phyloP scores from a whole-genome alignment of 1,140 invertebrate species.

The Nebria ingens region DNA sequence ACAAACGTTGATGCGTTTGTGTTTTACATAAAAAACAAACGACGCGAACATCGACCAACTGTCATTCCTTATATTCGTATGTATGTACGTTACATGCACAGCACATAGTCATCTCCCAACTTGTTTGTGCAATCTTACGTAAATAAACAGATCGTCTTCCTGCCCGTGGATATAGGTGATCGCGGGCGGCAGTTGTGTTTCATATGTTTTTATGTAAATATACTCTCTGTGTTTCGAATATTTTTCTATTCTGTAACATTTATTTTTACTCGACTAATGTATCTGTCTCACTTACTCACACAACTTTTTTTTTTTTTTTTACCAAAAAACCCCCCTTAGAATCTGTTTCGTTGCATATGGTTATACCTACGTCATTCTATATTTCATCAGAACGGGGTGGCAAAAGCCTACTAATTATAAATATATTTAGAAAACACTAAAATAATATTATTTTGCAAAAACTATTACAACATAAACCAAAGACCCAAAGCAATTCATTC shows the following conservation, averaged over 20 bases:
- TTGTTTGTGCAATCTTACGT: conserved; percentile 6
- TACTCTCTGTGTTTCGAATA: conserved; percentile 5
- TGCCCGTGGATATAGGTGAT: not conserved
- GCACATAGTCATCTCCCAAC: not conserved
- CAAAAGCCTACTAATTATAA: too few species aligned
- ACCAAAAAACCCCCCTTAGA: too few species aligned
- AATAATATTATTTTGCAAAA: too few species aligned
- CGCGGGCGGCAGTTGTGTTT: conserved; percentile 6
- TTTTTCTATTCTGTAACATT: conserved; percentile 9
- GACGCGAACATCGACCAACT: not conserved
- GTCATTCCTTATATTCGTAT: not conserved
- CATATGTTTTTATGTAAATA: conserved; percentile 10
- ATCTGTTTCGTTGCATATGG: too few species aligned
- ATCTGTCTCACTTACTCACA: not conserved
- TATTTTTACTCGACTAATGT: not conserved
- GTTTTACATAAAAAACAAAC: conserved; percentile 6
- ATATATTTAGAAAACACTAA: too few species aligned
- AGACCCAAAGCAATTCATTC: too few species aligned
- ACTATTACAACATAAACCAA: too few species aligned
- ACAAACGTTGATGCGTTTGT: not conserved
- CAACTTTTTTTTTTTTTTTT: too few species aligned
- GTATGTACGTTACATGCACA: not conserved
- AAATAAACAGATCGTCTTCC: conserved; percentile 3
- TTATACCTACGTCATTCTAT: too few species aligned
- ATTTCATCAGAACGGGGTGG: too few species aligned